A percentile compares a stretch with the other conserved stretches of the same genome.
phyloP scores from a whole-genome alignment of 2,888 invertebrate species.

The Agrenia bidenticulata region DNA sequence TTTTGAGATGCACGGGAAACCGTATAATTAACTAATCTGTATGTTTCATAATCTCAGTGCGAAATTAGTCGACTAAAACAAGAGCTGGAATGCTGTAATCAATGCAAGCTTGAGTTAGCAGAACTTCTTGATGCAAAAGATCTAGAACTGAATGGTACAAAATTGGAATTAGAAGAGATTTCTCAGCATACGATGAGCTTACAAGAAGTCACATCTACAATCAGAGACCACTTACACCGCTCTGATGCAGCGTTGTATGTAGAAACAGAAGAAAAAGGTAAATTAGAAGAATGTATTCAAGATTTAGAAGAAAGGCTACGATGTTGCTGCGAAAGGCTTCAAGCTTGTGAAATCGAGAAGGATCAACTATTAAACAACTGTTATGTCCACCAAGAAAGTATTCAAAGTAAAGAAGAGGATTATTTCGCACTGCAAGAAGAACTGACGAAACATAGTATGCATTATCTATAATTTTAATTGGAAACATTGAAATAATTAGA shows the following conservation, averaged over 20 bases:
- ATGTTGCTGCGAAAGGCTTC: too few relatives aligned
- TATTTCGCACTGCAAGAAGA: too few relatives aligned
- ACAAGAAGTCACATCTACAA: constrained; percentile 35
- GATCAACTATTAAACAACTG: constrained; percentile 6
- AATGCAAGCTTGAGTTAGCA: constrained; percentile 37
- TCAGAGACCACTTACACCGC: constrained; percentile 29
- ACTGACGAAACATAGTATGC: too few relatives aligned
- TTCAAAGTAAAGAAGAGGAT: too few relatives aligned
- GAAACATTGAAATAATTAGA: too few relatives aligned
- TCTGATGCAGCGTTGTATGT: neutral
- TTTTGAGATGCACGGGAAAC: too few relatives aligned
- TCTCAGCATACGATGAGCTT: constrained; percentile 27
- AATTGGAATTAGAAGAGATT: constrained; percentile 42
- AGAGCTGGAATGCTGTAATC: constrained; percentile 32
- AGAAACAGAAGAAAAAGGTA: neutral
- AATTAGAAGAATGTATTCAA: constrained; percentile 4
- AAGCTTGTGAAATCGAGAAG: neutral
- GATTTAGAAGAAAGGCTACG: too few relatives aligned
- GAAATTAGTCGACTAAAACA: constrained; percentile 31
- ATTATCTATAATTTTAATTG: too few relatives aligned
- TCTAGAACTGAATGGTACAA: constrained; percentile 6
- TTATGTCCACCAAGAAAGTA: too few relatives aligned
- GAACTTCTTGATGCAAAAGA: constrained; percentile 34
- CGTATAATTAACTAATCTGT: too few relatives aligned
- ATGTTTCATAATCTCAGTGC: neutral